Conservation (phyloP, 2,113 vertebrate genomes). For the Phocoena phocoena region DNA sequence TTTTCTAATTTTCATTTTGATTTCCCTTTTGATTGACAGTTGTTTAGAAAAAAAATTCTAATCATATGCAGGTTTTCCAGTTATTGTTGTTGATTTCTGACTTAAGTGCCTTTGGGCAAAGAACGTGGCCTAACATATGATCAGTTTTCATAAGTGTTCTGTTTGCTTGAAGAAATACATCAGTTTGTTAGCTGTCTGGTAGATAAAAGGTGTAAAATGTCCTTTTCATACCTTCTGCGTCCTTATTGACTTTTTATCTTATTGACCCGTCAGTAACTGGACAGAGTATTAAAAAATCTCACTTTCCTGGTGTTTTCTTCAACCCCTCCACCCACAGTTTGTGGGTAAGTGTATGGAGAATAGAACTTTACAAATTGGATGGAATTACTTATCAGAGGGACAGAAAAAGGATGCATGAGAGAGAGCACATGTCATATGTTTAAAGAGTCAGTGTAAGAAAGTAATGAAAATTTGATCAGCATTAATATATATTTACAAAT, state of each 20-base stretch:
- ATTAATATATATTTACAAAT: not conserved
- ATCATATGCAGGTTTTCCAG: not conserved
- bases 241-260: not conserved
- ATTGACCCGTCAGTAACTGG: not conserved
- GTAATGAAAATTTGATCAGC: not conserved
- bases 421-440: not conserved
- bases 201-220: not conserved
- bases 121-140: not conserved
- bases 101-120: not conserved
- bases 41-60: not conserved
- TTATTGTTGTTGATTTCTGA: not conserved
- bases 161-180: not conserved
- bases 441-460: not conserved
- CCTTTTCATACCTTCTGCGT: not conserved
- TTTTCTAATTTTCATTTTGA: constrained; percentile 42
- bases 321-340: not conserved
- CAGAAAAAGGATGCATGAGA: not conserved
- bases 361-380: not conserved
- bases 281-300: not conserved
- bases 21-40: not conserved
- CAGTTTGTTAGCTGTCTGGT: not conserved
- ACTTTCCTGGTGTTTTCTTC: not conserved
- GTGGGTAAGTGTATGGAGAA: not conserved
- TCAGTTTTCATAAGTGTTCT: not conserved
- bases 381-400: not conserved